A percentile compares a stretch with the other conserved stretches of the same genome.
phyloP scores from a whole-genome alignment of 1,140 invertebrate genomes.

The Druon quercuslanigerum region DNA sequence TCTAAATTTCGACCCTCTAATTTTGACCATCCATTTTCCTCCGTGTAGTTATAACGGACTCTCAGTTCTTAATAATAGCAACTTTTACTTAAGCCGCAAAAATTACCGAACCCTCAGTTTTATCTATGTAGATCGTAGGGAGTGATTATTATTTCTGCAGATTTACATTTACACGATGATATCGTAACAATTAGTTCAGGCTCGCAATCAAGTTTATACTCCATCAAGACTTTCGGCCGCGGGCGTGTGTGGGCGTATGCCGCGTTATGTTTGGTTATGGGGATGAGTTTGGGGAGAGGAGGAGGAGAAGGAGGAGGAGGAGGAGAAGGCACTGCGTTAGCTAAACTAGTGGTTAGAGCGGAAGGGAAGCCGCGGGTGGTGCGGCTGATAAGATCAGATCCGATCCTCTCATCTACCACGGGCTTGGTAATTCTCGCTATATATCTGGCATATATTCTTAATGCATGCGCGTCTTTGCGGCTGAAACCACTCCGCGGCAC shows the following conservation, averaged over 20 bases:
- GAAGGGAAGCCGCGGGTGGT: constrained; percentile 65
- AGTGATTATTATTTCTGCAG: constrained; percentile 22
- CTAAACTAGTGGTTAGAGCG: constrained; percentile 53
- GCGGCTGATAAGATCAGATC: constrained; percentile 60
- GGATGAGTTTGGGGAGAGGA: constrained; percentile 38
- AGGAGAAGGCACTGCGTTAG: constrained; percentile 34
- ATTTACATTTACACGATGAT: constrained; percentile 46
- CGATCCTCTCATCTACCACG: constrained; percentile 60
- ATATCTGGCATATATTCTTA: constrained; percentile 36
- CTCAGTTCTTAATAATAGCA: too few species aligned
- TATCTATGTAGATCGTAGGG: too few species aligned
- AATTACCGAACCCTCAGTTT: too few species aligned
- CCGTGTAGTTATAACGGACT: not conserved
- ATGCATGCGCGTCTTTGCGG: constrained; percentile 55
- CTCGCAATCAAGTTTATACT: constrained; percentile 43
- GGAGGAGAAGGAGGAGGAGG: constrained; percentile 34
- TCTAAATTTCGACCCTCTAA: too few species aligned
- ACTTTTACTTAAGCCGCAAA: too few species aligned
- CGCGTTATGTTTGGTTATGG: constrained; percentile 43
- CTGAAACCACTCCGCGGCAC: constrained; percentile 58
- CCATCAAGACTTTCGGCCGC: constrained; percentile 51
- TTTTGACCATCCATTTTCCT: too few species aligned
- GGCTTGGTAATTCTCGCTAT: constrained; percentile 60
- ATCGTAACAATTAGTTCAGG: constrained; percentile 54
- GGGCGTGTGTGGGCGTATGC: constrained; percentile 30